phyloP scores from a whole-genome alignment of 1,140 invertebrate species.

The Maniola jurtina region DNA sequence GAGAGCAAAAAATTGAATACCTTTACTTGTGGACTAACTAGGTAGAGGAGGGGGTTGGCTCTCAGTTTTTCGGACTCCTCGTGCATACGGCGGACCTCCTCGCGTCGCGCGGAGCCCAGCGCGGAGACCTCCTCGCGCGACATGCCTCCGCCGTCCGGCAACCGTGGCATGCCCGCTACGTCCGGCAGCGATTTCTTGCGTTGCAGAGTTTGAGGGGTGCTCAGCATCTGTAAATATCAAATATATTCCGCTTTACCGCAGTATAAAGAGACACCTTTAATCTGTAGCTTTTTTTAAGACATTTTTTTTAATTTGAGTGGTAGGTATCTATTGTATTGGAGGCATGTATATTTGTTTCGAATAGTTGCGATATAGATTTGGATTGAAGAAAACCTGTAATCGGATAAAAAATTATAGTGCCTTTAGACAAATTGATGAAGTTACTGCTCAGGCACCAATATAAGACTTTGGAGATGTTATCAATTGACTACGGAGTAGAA shows the following conservation, averaged over 20 bases:
- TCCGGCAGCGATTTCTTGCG: conserved; percentile 98
- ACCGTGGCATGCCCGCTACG: conserved; percentile 88
- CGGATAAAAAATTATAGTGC: no score
- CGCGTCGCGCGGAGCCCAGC: conserved; percentile 94
- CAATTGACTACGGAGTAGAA: no score
- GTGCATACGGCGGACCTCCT: conserved; percentile 80
- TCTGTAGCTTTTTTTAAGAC: no score
- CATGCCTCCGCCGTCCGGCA: conserved; percentile 88
- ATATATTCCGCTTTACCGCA: background rate
- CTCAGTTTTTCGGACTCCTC: conserved; percentile 1
- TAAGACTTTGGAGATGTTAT: no score
- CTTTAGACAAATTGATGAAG: no score
- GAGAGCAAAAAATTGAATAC: conserved; percentile 78
- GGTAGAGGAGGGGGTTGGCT: conserved; percentile 94
- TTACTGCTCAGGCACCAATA: no score
- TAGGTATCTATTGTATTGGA: no score
- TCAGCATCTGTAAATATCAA: conserved; percentile 81
- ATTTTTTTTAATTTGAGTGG: no score
- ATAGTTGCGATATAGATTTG: no score
- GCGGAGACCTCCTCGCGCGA: conserved; percentile 96
- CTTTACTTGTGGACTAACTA: conserved; percentile 98
- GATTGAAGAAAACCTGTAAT: no score
- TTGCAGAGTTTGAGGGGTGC: conserved; percentile 85
- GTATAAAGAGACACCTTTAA: no score
- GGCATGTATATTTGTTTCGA: no score